These are phyloP conservation scores for Ascidia mentula DNA, from an alignment of 23 tunicate genomes.

Conservation along the genomic window DNA sequence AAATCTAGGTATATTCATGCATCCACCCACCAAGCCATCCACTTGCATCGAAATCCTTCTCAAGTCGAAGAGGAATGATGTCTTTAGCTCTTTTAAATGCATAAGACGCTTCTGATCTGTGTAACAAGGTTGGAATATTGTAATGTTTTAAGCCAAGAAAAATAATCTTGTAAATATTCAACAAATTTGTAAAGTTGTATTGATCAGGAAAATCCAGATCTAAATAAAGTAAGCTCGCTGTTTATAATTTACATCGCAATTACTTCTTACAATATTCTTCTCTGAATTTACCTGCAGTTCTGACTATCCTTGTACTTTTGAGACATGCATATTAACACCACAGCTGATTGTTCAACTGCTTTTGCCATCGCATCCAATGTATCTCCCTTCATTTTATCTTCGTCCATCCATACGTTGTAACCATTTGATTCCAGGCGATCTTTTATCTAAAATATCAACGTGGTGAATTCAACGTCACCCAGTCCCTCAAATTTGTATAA, in stretches of 20 bases:
- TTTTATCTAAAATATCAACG: slow-evolving; percentile 41
- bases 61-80: slow-evolving; percentile 53
- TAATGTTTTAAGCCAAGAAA: no score
- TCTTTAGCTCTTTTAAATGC: slow-evolving; percentile 34
- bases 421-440: slow-evolving; percentile 18
- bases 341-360: slow-evolving; percentile 70
- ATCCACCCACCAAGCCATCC: slow-evolving; percentile 81
- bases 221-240: no score
- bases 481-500: no score
- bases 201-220: no score
- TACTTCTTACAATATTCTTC: no score
- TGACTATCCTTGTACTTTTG: slow-evolving; percentile 63
- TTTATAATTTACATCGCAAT: no score
- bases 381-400: slow-evolving; percentile 73
- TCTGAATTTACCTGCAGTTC: slow-evolving; percentile 74
- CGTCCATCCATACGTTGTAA: slow-evolving; percentile 69
- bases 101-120: no score
- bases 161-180: no score
- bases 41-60: slow-evolving; percentile 44
- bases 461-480: not conserved
- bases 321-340: slow-evolving; percentile 48
- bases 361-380: slow-evolving; percentile 70
- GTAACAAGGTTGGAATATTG: no score
- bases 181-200: no score
- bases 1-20: no score